These are phyloP conservation scores for Macropodus opercularis DNA, from an alignment of 2,797 vertebrate species.

Conservation along the genomic window DNA sequence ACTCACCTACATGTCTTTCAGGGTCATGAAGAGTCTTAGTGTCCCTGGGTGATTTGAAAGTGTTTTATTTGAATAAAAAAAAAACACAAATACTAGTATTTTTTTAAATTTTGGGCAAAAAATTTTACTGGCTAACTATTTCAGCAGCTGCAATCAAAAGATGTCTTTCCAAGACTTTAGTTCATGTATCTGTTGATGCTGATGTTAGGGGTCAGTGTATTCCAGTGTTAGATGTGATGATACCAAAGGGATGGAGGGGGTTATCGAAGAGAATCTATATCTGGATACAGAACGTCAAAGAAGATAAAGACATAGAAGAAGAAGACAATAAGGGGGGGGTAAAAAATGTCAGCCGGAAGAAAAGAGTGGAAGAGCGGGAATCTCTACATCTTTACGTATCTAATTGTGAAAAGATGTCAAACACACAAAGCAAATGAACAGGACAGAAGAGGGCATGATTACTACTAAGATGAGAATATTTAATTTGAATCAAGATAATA, in stretches of 20 bases:
- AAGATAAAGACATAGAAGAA: slow-evolving; percentile 33
- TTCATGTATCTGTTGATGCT: slow-evolving; percentile 42
- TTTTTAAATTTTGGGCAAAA: slow-evolving; percentile 41
- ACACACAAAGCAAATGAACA: slow-evolving; percentile 88
- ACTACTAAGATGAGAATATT: slow-evolving; percentile 80
- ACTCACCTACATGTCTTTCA: slow-evolving; percentile 35
- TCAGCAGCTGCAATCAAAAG: slow-evolving; percentile 50
- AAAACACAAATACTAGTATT: slow-evolving; percentile 27
- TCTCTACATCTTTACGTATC: slow-evolving; percentile 59
- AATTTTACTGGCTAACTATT: slow-evolving; percentile 54
- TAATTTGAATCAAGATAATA: slow-evolving; percentile 78
- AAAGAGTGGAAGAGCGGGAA: slow-evolving; percentile 41
- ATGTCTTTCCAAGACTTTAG: slow-evolving; percentile 33
- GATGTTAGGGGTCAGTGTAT: slow-evolving; percentile 42
- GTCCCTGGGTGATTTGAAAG: slow-evolving; percentile 33
- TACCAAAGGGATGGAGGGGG: slow-evolving; percentile 35
- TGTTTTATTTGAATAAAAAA: slow-evolving; percentile 23
- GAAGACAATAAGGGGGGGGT: slow-evolving; percentile 30
- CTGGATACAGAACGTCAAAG: slow-evolving; percentile 48
- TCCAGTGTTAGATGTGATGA: slow-evolving; percentile 32
- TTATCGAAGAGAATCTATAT: slow-evolving; percentile 39
- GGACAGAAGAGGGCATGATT: slow-evolving; percentile 65
- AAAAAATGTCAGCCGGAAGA: too few relatives aligned
- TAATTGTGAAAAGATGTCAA: slow-evolving; percentile 89
- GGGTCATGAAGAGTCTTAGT: slow-evolving; percentile 48